Evolutionary conservation across 2,888 invertebrate genomes (phyloP).

Genomic region (Neoaliturus tenellus): DNA sequence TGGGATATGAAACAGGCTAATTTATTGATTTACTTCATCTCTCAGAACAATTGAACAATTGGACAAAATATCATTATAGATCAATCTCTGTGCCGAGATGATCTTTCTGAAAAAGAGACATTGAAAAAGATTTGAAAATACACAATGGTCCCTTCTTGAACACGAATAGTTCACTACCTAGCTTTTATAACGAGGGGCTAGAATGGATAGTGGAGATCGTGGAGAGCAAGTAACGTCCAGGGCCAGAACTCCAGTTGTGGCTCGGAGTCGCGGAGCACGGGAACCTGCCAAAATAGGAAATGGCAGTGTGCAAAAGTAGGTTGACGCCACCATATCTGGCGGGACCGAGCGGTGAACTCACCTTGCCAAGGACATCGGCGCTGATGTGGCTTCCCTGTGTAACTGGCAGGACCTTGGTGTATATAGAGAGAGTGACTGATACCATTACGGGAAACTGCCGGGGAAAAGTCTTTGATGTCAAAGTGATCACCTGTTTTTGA

Average conservation of each 20-base stretch:
- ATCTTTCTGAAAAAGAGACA: too few relatives aligned
- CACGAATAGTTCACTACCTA: too few relatives aligned
- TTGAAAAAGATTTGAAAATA: too few relatives aligned
- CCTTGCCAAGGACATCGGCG: conserved; percentile 28
- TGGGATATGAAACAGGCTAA: too few relatives aligned
- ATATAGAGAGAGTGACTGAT: neutral
- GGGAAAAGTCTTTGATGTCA: too few relatives aligned
- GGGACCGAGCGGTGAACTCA: neutral
- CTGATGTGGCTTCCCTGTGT: neutral
- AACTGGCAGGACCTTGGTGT: neutral
- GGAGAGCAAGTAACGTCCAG: neutral
- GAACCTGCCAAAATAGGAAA: conserved; percentile 36
- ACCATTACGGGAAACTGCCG: neutral
- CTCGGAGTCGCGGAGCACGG: neutral
- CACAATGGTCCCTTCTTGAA: too few relatives aligned
- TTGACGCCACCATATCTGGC: conserved; percentile 42
- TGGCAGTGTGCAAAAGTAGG: conserved; percentile 42
- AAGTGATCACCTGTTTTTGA: too few relatives aligned
- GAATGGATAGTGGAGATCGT: neutral
- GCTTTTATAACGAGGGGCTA: neutral
- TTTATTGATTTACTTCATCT: too few relatives aligned
- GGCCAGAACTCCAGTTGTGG: neutral
- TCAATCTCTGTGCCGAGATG: too few relatives aligned
- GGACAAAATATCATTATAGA: too few relatives aligned
- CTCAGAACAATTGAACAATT: too few relatives aligned